Base-by-base conservation (phyloP, 2,797 vertebrate species). In the Parambassis ranga region DNA sequence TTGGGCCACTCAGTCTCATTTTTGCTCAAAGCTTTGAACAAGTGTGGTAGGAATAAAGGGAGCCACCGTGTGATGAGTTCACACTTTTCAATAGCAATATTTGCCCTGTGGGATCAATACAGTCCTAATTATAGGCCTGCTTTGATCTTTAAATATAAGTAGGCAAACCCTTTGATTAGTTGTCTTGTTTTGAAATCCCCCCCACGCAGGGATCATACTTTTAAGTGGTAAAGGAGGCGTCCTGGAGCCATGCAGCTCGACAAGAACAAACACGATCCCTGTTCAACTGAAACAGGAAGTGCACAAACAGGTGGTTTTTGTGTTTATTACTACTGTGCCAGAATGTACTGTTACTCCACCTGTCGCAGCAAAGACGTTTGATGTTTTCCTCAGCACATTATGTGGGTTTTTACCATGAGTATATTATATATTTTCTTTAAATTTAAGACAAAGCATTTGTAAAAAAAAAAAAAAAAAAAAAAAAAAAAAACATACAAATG, bases 241-340 rank as follows among this genome's bases (percentile, higher is more conserved):
- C 52, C 62, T 23, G 65, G 18, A 51, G 59, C 77, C 1, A 59
- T 37, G 28, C 13, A 13, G 20, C 42, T 39, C 10, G 46, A 68
- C 74, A 65, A 71, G 73, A 72, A 70, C 72, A 74, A 85, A 82
- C 77, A 81, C 41, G 71, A 68, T 55, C 70, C 66, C 51, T 75
- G 59, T 39, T 65, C 41, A 50, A 32, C 55, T 27, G 31, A 61
- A 86, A 68, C 49, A 67, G 61, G 49, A 81, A 65, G 70, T 65
- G 78, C 28, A 28, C 38, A 57, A 76, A 63, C 71, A 39, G 67
- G 65, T 80, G 79, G 47, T 69, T 60, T 65, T 42, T 59, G 24
- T 10, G 51, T 13, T 81, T 71, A 74, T 75, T 77, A 53, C 41
- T 19, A 24, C 42, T 49, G 63, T 75, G 80, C 79, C 77, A 84